These are phyloP conservation scores for Heterochromis multidens DNA, from an alignment of 2,113 vertebrate species.

Conservation along the genomic window DNA sequence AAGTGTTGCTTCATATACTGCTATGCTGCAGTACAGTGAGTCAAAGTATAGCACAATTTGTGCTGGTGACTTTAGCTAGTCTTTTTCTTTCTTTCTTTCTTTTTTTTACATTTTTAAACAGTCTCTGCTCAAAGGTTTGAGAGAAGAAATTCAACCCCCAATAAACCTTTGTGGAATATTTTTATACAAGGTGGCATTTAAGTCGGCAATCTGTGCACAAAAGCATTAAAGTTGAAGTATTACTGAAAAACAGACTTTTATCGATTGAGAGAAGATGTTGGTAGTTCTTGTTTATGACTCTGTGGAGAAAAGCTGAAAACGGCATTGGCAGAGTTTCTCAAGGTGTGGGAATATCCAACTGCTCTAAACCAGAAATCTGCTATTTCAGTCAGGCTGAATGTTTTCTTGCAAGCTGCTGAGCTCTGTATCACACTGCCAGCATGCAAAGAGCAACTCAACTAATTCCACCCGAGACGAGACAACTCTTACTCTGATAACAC, in stretches of 20 bases:
- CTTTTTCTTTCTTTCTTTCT: background rate
- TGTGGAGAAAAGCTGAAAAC: background rate
- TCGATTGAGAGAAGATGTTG: background rate
- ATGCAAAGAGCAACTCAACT: background rate
- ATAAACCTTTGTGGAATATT: background rate
- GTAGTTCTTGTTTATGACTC: background rate
- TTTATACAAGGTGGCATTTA: background rate
- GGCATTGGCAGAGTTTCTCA: background rate
- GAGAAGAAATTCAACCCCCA: background rate
- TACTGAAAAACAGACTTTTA: background rate
- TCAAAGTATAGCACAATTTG: background rate
- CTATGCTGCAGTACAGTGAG: background rate
- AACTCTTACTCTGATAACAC: constrained; percentile 10
- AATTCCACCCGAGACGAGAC: background rate
- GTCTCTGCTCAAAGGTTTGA: background rate
- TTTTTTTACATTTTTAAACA: background rate
- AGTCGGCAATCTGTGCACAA: background rate
- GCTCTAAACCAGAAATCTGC: background rate
- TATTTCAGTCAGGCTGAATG: background rate
- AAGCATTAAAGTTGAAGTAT: background rate
- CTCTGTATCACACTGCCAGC: background rate
- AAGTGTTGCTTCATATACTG: background rate
- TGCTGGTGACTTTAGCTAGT: background rate
- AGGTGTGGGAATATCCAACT: background rate
- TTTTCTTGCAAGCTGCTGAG: background rate